phyloP scores from a whole-genome alignment of 2,113 vertebrate genomes.

The Larimichthys crocea region DNA sequence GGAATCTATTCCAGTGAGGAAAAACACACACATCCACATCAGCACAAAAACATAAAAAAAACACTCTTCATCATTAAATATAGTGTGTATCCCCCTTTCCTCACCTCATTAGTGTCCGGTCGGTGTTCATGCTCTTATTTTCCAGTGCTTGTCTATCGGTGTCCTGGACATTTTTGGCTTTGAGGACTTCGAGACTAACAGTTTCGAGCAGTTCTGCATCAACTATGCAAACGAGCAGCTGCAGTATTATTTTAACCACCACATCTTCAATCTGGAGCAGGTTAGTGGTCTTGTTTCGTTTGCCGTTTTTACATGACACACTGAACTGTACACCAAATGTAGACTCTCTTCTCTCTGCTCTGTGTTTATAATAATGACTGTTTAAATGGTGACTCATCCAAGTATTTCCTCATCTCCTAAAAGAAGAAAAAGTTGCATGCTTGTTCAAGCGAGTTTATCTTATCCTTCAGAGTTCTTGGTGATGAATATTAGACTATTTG shows the following conservation, averaged over 20 bases:
- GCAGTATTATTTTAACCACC: slow-evolving; percentile 99
- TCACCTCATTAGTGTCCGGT: not conserved
- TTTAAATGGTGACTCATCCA: slow-evolving; percentile 40
- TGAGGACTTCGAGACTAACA: slow-evolving; percentile 96
- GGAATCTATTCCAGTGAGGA: slow-evolving; percentile 91
- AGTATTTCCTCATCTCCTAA: slow-evolving; percentile 26
- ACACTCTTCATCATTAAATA: not conserved
- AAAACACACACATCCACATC: not conserved
- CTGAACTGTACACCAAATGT: not conserved
- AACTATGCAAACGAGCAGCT: slow-evolving; percentile 99
- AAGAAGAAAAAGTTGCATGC: not conserved
- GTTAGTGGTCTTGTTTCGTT: slow-evolving; percentile 75
- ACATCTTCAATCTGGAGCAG: slow-evolving; percentile 98
- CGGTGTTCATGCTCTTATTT: not conserved
- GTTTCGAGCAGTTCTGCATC: slow-evolving; percentile 99
- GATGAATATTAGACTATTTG: not conserved
- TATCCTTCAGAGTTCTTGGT: not conserved
- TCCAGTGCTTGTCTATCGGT: slow-evolving; percentile 95
- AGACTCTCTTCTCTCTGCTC: not conserved
- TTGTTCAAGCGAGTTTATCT: not conserved
- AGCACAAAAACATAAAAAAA: not conserved
- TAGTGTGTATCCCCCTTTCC: not conserved
- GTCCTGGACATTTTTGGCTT: slow-evolving; percentile 98
- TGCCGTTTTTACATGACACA: not conserved
- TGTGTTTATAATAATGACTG: slow-evolving; percentile 19